Percentiles rank a stretch among this genome's conserved stretches.
phyloP scores from a whole-genome alignment of 2,797 vertebrate genomes.

The Coluber constrictor region DNA sequence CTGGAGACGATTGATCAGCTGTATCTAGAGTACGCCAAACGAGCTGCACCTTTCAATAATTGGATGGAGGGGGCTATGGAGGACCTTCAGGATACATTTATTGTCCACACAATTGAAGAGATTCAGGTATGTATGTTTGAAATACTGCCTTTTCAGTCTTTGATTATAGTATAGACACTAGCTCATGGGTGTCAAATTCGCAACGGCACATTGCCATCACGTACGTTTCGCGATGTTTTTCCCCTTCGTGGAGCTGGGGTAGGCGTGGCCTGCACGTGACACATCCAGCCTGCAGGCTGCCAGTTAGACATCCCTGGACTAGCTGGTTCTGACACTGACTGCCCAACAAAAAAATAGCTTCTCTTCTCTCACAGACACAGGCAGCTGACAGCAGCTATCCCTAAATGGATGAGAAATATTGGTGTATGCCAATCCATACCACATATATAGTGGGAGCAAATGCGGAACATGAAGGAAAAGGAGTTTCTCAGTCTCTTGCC shows the following conservation, averaged over 20 bases:
- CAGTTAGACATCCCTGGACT: no score
- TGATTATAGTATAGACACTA: neutral
- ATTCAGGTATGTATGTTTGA: conserved; percentile 82
- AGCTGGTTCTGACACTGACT: neutral
- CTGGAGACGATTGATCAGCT: conserved; percentile 96
- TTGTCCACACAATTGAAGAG: conserved; percentile 97
- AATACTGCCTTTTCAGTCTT: neutral
- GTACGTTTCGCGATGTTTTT: no score
- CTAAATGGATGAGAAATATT: neutral
- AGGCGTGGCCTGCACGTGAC: no score
- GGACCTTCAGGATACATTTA: conserved; percentile 96
- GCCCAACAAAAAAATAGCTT: neutral
- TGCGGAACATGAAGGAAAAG: neutral
- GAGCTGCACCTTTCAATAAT: conserved; percentile 97
- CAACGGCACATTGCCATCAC: no score
- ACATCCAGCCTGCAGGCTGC: no score
- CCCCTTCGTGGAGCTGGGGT: no score
- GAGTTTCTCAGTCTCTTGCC: neutral
- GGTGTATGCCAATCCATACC: neutral
- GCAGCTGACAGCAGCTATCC: neutral
- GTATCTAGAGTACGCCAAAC: conserved; percentile 95
- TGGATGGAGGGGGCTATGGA: conserved; percentile 99
- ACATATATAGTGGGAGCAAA: neutral
- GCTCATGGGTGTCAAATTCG: no score
- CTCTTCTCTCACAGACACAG: neutral